Base-by-base conservation (phyloP, 2,888 invertebrate genomes). In the Pseudeuparius sepicola region DNA sequence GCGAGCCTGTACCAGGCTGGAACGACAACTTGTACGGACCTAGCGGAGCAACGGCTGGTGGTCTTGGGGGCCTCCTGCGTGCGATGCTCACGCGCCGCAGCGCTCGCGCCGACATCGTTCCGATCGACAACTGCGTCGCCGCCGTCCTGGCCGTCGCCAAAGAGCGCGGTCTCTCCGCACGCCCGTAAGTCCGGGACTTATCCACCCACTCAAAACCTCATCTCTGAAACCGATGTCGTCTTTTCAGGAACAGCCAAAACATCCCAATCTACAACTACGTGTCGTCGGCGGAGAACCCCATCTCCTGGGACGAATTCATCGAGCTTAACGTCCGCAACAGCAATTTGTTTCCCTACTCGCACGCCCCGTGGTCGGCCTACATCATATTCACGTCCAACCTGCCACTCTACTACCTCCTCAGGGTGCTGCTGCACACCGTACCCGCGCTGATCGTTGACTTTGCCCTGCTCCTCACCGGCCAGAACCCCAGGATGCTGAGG, bases 241-340 rank as follows among this genome's bases (percentile, higher is more conserved):
- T 20, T 36, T 44, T 4, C 17, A 47, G 45, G 30, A 41, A 31
- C 6, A 15, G 40, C 2, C 41, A 48, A 17, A 46, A 53, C 31
- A 47, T 55, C 2, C 67, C 75, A 0, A 76, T 92, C 26, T 92
- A 83, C 65, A 92, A 93, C 63, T 87, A 79, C 58, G 84, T 89
- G 2, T 84, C 90, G 1, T 83, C 87, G 0, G 67, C 69, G 2
- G 73, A 83, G 40, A 87, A 89, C 53, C 75, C 78, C 2, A 62
- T 93, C 24, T 78, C 76, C 0, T 96, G 93, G 93, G 70, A 66
- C 0, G 70, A 79, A 27, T 84, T 84, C 49, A 57, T 64, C 48
- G 38, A 56, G 0, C 55, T 66, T 3, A 73, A 71, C 41, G 43
- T 71, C 46, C 56, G 59, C 5, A 65, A 73, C 37, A 69, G 73